These are phyloP conservation scores for Miopithecus talapoin DNA, from an alignment of 2,797 vertebrate genomes.

Conservation along the genomic window DNA sequence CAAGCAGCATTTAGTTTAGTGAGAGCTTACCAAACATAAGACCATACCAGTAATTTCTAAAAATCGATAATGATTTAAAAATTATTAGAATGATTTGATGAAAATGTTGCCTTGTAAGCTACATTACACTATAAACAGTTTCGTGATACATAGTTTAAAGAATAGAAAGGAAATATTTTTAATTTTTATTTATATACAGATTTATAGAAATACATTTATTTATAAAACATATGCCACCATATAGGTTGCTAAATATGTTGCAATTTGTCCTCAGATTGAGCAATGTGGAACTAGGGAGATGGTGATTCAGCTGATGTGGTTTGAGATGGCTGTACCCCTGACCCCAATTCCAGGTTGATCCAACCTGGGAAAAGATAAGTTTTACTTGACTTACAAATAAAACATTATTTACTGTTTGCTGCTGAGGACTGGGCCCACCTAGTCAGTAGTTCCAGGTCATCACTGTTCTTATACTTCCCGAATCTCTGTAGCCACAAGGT, in stretches of 20 bases:
- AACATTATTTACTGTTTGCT: neutral
- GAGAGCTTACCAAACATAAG: neutral
- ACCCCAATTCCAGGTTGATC: neutral
- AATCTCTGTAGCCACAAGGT: neutral
- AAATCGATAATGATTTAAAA: neutral
- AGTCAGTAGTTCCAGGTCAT: neutral
- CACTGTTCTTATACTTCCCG: neutral
- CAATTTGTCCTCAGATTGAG: neutral
- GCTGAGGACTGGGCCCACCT: neutral
- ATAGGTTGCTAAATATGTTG: neutral
- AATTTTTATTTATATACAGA: neutral
- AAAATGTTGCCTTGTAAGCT: neutral
- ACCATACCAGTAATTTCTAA: neutral
- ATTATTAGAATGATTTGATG: neutral
- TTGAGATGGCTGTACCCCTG: neutral
- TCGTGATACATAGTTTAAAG: neutral
- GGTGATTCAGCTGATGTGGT: neutral
- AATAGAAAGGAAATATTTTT: neutral
- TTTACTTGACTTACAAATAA: neutral
- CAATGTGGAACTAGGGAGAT: accelerated
- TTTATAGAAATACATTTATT: neutral
- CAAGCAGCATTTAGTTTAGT: neutral
- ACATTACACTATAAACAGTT: neutral
- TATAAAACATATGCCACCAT: neutral
- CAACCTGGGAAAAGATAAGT: neutral